phyloP scores from a whole-genome alignment of 23 tunicate genomes.

The Phallusia fumigata region DNA sequence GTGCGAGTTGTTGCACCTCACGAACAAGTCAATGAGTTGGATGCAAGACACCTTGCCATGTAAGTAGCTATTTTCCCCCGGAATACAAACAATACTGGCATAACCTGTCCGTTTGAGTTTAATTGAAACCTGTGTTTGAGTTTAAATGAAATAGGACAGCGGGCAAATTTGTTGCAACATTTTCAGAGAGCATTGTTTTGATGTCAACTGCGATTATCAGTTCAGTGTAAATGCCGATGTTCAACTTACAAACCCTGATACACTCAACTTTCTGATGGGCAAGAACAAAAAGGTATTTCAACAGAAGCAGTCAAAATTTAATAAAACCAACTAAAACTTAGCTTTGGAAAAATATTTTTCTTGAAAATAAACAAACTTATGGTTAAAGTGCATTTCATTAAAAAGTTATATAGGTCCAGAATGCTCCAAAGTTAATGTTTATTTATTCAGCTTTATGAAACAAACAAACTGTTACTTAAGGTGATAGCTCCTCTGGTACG shows the following conservation, averaged over 20 bases:
- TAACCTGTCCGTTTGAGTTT: too few species aligned
- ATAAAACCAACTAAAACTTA: too few species aligned
- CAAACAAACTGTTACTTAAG: constrained; percentile 6
- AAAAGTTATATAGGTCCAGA: too few species aligned
- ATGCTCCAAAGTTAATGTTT: background rate
- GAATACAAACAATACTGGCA: too few species aligned
- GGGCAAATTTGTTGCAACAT: background rate
- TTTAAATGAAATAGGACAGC: too few species aligned
- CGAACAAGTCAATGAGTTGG: constrained; percentile 49
- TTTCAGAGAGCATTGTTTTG: constrained; percentile 59
- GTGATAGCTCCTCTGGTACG: constrained; percentile 73
- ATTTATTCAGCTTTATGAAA: too few species aligned
- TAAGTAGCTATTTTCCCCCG: too few species aligned
- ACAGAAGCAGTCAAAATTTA: too few species aligned
- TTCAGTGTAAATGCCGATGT: constrained; percentile 74
- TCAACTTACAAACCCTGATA: constrained; percentile 66
- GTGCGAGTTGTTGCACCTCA: constrained; percentile 61
- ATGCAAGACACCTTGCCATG: constrained; percentile 70
- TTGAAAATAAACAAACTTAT: too few species aligned
- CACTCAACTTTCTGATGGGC: constrained; percentile 41
- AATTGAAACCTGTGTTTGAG: too few species aligned
- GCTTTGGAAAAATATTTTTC: too few species aligned
- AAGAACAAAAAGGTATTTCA: constrained; percentile 58
- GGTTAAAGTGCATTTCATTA: too few species aligned
- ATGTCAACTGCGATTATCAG: constrained; percentile 55